phyloP scores from a whole-genome alignment of 2,113 vertebrate genomes.

The Camelus bactrianus region DNA sequence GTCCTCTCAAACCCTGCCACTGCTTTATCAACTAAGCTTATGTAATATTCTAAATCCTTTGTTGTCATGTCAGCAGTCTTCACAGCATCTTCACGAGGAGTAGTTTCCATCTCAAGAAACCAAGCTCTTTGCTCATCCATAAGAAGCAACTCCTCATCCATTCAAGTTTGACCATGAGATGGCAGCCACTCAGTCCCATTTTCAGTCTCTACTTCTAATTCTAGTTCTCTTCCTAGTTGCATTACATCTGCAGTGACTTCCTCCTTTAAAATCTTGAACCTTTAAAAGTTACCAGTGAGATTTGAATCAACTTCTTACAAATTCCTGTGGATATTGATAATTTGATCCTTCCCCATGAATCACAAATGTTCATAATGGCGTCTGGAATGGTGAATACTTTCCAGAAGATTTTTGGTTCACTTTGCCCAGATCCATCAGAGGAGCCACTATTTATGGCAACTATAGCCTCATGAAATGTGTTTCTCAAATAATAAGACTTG shows the following conservation, averaged over 20 bases:
- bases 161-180: neutral
- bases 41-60: neutral
- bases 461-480: neutral
- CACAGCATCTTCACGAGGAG: neutral
- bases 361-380: neutral
- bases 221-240: neutral
- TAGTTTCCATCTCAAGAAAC: neutral
- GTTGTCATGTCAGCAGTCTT: neutral
- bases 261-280: neutral
- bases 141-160: neutral
- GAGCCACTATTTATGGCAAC: no score
- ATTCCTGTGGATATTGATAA: neutral
- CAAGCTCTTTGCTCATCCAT: neutral
- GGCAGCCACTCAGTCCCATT: neutral
- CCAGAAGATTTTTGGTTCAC: neutral
- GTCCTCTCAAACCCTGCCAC: neutral
- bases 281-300: neutral
- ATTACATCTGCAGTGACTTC: neutral
- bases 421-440: neutral
- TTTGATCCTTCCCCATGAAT: neutral
- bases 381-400: neutral
- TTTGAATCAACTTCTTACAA: neutral
- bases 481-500: neutral
- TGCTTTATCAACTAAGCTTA: neutral
- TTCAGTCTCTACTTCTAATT: neutral